phyloP scores from a whole-genome alignment of 2,888 invertebrate species.

The Pristionchus mayeri region DNA sequence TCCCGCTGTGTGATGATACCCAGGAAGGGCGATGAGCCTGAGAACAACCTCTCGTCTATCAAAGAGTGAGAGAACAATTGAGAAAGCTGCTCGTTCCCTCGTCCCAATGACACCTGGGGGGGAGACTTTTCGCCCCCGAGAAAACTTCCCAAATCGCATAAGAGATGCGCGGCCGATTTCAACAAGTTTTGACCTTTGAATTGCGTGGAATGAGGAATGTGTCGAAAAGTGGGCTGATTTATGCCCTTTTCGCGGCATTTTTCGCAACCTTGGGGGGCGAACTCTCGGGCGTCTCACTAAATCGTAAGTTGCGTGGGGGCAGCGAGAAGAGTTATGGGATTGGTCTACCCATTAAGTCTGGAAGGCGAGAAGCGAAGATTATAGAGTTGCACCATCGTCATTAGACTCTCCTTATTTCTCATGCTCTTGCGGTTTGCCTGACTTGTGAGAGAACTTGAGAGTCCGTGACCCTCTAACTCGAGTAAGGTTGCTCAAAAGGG shows the following conservation, averaged over 20 bases:
- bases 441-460: background rate
- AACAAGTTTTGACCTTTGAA: conserved; percentile 1
- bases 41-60: too few species aligned
- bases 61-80: too few species aligned
- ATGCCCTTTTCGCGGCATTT: background rate
- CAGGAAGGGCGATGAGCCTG: too few species aligned
- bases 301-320: background rate
- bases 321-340: too few species aligned
- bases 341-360: too few species aligned
- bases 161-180: too few species aligned
- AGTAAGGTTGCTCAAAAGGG: background rate
- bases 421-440: too few species aligned
- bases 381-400: too few species aligned
- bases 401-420: background rate
- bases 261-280: background rate
- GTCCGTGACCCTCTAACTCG: background rate
- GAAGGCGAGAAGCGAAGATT: too few species aligned
- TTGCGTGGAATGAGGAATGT: background rate
- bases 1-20: background rate
- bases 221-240: conserved; percentile 18
- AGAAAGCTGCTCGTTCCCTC: too few species aligned
- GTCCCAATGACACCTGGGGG: background rate
- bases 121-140: background rate
- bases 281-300: background rate
- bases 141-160: background rate